Conservation (phyloP, 2,888 invertebrate genomes). For the Dexiosoma caninum region DNA sequence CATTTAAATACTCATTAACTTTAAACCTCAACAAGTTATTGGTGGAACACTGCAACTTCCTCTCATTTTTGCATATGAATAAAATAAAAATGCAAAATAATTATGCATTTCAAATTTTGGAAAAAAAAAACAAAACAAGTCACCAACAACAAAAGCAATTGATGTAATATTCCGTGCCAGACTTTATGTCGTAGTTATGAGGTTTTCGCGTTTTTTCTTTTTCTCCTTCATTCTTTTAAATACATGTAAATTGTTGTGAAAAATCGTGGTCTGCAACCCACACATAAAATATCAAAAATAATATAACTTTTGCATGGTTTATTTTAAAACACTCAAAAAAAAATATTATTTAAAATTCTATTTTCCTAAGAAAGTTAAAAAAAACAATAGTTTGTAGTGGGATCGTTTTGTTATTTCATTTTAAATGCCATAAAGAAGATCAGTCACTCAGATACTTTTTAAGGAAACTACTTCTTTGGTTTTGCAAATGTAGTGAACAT, state of each 20-base stretch:
- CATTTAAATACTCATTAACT: conserved; percentile 5
- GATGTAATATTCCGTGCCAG: conserved; percentile 44
- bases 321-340: conserved; percentile 26
- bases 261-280: conserved; percentile 59
- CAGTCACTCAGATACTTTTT: too few relatives aligned
- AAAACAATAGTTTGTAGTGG: too few relatives aligned
- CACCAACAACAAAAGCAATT: conserved; percentile 22
- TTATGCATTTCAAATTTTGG: conserved; percentile 26
- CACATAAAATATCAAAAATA: conserved; percentile 26
- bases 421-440: too few relatives aligned
- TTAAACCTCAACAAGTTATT: conserved; percentile 22
- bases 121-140: conserved; percentile 19
- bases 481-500: too few relatives aligned
- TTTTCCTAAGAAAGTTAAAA: too few relatives aligned
- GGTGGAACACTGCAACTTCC: conserved; percentile 34
- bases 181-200: conserved; percentile 52
- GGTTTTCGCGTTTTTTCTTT: neutral
- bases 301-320: neutral
- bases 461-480: too few relatives aligned
- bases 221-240: neutral
- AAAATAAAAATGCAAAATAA: conserved; percentile 30
- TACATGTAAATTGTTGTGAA: conserved; percentile 31
- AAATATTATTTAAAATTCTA: neutral
- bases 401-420: too few relatives aligned
- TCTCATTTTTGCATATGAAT: conserved; percentile 18